Conservation (phyloP, 2,888 invertebrate species). For the Choristoneura rosaceana region DNA sequence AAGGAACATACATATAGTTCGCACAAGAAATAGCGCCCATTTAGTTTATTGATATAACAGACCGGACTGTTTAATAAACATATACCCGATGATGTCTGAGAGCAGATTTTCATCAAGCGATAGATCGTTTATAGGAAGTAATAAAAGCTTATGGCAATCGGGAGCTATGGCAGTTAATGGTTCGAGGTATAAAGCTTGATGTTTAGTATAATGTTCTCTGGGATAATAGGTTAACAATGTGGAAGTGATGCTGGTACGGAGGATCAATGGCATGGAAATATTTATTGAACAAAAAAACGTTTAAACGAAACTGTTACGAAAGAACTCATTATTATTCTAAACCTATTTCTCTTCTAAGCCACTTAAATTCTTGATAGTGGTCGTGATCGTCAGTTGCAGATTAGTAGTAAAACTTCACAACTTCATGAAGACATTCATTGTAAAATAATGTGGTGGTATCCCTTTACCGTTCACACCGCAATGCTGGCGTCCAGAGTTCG, state of each 20-base stretch:
- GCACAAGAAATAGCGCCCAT: conserved; percentile 16
- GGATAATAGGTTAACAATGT: conserved; percentile 12
- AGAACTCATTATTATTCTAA: too few relatives aligned
- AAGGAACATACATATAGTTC: conserved; percentile 3
- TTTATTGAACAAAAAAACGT: neutral
- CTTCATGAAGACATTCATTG: too few relatives aligned
- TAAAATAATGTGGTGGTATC: too few relatives aligned
- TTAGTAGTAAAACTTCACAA: too few relatives aligned
- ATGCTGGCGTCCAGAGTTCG: too few relatives aligned
- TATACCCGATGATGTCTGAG: conserved; percentile 11
- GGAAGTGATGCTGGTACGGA: neutral
- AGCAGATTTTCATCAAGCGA: conserved; percentile 24
- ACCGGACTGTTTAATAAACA: conserved; percentile 30
- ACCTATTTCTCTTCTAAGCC: too few relatives aligned
- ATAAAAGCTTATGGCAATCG: conserved; percentile 28
- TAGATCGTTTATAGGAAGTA: conserved; percentile 34
- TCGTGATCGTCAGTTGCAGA: too few relatives aligned
- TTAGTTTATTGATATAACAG: conserved; percentile 29
- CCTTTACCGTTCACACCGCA: too few relatives aligned
- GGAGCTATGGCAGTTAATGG: conserved; percentile 12
- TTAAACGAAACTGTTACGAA: neutral
- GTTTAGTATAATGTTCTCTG: conserved; percentile 8
- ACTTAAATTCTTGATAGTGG: too few relatives aligned
- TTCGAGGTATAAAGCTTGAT: conserved; percentile 7
- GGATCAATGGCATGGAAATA: neutral